A percentile compares a stretch with the other conserved stretches of the same genome.
Evolutionary conservation across 2,113 vertebrate genomes (phyloP).

Genomic region (Chloebia gouldiae): DNA sequence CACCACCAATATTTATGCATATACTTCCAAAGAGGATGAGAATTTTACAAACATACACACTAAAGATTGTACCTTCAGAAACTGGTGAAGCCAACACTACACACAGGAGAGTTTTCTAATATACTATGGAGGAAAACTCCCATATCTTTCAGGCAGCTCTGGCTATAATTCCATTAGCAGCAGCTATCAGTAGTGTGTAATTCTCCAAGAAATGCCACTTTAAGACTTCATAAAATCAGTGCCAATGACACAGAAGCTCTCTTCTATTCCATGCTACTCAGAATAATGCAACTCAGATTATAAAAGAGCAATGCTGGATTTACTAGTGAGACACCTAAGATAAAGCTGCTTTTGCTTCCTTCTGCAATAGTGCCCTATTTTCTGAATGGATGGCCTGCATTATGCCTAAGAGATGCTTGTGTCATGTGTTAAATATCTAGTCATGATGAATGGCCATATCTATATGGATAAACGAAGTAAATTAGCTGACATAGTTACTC

Average conservation of each 20-base stretch:
- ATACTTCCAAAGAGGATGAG: background rate
- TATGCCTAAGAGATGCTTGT: background rate
- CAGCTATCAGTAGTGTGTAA: background rate
- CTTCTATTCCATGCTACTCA: background rate
- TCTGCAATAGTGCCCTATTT: background rate
- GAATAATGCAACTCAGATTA: background rate
- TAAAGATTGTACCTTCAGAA: background rate
- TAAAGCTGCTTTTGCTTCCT: background rate
- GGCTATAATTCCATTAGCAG: background rate
- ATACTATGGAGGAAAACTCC: background rate
- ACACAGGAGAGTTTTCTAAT: background rate
- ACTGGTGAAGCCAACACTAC: background rate
- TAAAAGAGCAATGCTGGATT: background rate
- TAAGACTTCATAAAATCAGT: background rate
- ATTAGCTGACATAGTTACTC: background rate
- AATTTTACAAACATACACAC: background rate
- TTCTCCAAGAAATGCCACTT: background rate
- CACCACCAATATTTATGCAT: background rate
- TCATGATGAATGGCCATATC: background rate
- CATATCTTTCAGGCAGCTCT: background rate
- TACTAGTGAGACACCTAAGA: background rate
- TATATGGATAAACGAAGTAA: background rate
- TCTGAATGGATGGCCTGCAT: background rate
- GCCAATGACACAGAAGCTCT: background rate
- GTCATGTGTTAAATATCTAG: background rate